Base-by-base conservation (phyloP, 2,888 invertebrate species). In the Auanema sp. region DNA sequence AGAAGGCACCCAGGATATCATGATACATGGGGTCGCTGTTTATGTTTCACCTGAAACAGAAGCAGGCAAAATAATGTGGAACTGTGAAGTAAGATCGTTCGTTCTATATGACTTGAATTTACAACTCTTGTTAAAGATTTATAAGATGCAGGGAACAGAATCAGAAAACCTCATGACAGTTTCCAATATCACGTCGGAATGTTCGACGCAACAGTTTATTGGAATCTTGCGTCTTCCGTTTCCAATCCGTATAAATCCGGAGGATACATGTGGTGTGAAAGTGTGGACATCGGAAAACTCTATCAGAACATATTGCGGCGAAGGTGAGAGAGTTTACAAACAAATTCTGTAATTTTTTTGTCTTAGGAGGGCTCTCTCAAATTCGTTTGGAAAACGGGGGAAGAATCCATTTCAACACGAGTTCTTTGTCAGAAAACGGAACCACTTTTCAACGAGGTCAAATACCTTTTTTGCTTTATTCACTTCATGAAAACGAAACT, bases 381-480 rank as follows among this genome's bases (percentile, higher is more conserved):
- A 91, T 96, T 11, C 91, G 92, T 80, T 94, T 95, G 8, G 91
- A 92, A 0, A 95, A 96, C 85, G 93, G 93, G 42, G 64, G 71
- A 1, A 65, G 72, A n/a, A 41, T 76, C 5, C 56, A 64, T 64
- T 81, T 65, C 61, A 75, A 65, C 43, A 72, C 76, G 55, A 69
- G 72, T 52, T 72, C 77, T 0, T 47, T 80, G 42, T 76, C 76
- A 33, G 68, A 74, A 25, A 81, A 81, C 55, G 96, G 96, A n/a
- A 96, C 96, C 0, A 94, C 93, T 8, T 89, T 93, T 69, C 91
- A 91, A 0, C 88, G 96, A 59, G 97, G 97, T 11, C 97, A 97
- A 87, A 90, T 97, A 80, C 96, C 97, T 0, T 90, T 91, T 80
- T 88, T 97, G 54, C 87, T 96, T 16, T 97, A 96, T 83, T 92